phyloP scores from a whole-genome alignment of 2,113 vertebrate species.

The Elephantulus edwardii region DNA sequence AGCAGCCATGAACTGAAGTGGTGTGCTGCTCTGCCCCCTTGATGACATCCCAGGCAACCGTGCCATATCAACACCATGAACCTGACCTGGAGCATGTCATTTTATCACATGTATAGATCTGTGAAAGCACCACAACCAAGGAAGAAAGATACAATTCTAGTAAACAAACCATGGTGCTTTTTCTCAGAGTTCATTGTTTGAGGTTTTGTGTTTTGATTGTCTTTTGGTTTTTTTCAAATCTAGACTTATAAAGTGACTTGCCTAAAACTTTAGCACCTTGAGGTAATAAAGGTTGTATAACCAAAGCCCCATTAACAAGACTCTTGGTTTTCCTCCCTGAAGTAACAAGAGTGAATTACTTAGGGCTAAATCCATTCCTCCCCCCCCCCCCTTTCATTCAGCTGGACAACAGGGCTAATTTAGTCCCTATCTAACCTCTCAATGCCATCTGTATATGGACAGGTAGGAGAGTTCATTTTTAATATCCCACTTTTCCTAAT shows the following conservation, averaged over 20 bases:
- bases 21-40: background rate
- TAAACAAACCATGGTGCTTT: background rate
- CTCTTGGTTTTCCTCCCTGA: background rate
- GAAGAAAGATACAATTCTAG: background rate
- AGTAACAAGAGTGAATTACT: slow-evolving; percentile 28
- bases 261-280: background rate
- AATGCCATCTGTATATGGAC: background rate
- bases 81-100: background rate
- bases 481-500: slow-evolving; percentile 77
- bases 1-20: background rate
- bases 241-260: background rate
- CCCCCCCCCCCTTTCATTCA: background rate
- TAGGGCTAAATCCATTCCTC: background rate
- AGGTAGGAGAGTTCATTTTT: slow-evolving; percentile 59
- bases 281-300: background rate
- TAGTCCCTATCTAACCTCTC: background rate
- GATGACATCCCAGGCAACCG: background rate
- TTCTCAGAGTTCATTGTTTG: background rate
- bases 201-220: no score
- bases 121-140: background rate
- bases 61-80: background rate
- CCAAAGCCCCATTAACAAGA: background rate
- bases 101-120: background rate
- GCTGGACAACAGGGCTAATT: background rate
- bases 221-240: slow-evolving; percentile 36